Base-by-base conservation (phyloP, 1,140 invertebrate species). In the Aphidius ervi region DNA sequence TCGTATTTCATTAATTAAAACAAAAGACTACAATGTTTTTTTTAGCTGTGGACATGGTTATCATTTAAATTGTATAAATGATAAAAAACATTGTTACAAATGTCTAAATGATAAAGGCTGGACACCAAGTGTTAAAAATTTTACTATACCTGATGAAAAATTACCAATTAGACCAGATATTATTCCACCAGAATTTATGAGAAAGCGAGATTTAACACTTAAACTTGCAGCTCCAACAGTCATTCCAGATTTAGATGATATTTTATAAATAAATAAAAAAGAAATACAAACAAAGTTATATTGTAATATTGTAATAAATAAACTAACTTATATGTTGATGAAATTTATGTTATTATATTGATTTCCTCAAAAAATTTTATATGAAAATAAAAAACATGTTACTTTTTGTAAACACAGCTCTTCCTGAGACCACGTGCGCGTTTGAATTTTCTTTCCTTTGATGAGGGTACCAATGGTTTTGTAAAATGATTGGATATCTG, bases 21-120 rank as follows among this genome's bases (percentile, higher is more conserved):
- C 68, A 56, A 63, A 68, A 6, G 70, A 80, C 64, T 76, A 74
- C 47, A 65, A 72, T 46, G 68, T 75, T 16, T 65, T 79, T 46
- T 80, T 79, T 43, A 70, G 68, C 61, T 80, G 78, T 60, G 77
- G 76, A 54, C 78, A 80, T 66, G 74, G 74, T 43, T 80, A 74
- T 68, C 78, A 80, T 52, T 59, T 67, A 4, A 66, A 74, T 54
- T 80, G 78, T 65, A 58, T 79, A 9, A 68, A 72, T 7, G 78
- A 78, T 65, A 63, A 71, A n/a, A 79, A 73, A 63, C 65, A 71
- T 20, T 80, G 78, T 65, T 76, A 76, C 48, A 76, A 78, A 61
- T 80, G 78, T 67, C 63, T 78, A 43, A 74, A 75, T 56, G 66
- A 62, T n/a, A 78, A 78, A 61, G 77, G 77, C 31, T 79, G 77